phyloP scores from a whole-genome alignment of 1,140 invertebrate species.

The Lineus longissimus region DNA sequence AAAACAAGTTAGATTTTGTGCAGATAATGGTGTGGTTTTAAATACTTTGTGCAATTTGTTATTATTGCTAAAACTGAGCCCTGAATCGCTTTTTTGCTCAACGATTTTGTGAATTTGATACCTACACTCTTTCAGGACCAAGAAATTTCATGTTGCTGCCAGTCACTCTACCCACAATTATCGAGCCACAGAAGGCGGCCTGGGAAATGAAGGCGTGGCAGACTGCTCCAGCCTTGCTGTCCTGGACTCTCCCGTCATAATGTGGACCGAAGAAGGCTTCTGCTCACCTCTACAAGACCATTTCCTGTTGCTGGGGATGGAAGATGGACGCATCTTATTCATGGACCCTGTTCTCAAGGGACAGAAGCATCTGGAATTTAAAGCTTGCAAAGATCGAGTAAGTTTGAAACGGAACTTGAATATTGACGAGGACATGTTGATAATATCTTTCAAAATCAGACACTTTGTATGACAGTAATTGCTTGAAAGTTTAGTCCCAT shows the following conservation, averaged over 20 bases:
- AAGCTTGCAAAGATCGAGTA: conserved; percentile 43
- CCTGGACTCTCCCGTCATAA: conserved; percentile 38
- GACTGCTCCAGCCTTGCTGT: conserved; percentile 39
- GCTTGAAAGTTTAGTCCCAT: not conserved
- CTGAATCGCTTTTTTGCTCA: too few species aligned
- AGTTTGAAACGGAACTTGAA: conserved; percentile 6
- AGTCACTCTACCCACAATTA: conserved; percentile 11
- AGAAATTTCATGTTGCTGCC: too few species aligned
- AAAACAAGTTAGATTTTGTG: too few species aligned
- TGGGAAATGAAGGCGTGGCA: conserved; percentile 26
- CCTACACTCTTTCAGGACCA: too few species aligned
- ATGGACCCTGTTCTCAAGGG: conserved; percentile 50
- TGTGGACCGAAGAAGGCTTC: conserved; percentile 46
- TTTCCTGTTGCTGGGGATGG: conserved; percentile 47
- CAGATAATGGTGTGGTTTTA: too few species aligned
- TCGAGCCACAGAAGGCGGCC: conserved; percentile 37
- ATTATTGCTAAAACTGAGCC: too few species aligned
- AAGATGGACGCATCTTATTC: conserved; percentile 51
- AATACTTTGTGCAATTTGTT: too few species aligned
- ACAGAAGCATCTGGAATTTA: conserved; percentile 47
- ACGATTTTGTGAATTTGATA: too few species aligned
- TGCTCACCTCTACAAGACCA: conserved; percentile 40
- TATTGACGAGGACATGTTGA: not conserved
- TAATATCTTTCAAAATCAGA: not conserved
- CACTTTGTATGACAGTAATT: not conserved